Evolutionary conservation across 1,140 invertebrate genomes (phyloP).

Genomic region (Drosophila repletoides): DNA sequence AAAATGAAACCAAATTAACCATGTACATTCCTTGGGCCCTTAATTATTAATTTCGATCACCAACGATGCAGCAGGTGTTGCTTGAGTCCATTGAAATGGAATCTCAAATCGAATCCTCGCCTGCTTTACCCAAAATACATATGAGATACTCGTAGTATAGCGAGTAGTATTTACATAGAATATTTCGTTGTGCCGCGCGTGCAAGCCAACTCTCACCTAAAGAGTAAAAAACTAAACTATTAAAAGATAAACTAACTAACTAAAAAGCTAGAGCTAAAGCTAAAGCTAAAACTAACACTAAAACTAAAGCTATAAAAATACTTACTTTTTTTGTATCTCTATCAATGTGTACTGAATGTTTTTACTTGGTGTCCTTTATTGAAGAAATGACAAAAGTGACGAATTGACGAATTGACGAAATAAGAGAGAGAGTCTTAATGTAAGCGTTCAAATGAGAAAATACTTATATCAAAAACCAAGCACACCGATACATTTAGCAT

Average conservation of each 20-base stretch:
- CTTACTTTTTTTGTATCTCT: conserved; percentile 44
- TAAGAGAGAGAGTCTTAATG: conserved; percentile 32
- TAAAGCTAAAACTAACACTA: conserved; percentile 11
- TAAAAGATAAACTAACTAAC: conserved; percentile 12
- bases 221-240: neutral
- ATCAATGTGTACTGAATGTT: conserved; percentile 70
- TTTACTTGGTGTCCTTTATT: conserved; percentile 67
- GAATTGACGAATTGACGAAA: too few species aligned
- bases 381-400: neutral
- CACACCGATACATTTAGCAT: conserved; percentile 78
- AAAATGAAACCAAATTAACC: conserved; percentile 3
- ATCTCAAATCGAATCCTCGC: neutral
- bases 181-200: too few species aligned
- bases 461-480: conserved; percentile 73
- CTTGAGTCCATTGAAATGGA: neutral
- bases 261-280: conserved; percentile 6
- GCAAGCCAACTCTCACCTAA: conserved; percentile 25
- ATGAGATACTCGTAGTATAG: too few species aligned
- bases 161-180: too few species aligned
- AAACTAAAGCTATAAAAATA: conserved; percentile 18
- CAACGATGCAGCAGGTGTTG: conserved; percentile 51
- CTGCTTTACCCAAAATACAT: conserved; percentile 6
- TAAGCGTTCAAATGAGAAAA: conserved; percentile 33
- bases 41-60: conserved; percentile 44
- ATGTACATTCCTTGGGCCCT: conserved; percentile 29